Percentiles rank a stretch among this genome's conserved stretches.
These are phyloP conservation scores for Cuculus canorus DNA, from an alignment of 2,797 vertebrate species.

Conservation along the genomic window DNA sequence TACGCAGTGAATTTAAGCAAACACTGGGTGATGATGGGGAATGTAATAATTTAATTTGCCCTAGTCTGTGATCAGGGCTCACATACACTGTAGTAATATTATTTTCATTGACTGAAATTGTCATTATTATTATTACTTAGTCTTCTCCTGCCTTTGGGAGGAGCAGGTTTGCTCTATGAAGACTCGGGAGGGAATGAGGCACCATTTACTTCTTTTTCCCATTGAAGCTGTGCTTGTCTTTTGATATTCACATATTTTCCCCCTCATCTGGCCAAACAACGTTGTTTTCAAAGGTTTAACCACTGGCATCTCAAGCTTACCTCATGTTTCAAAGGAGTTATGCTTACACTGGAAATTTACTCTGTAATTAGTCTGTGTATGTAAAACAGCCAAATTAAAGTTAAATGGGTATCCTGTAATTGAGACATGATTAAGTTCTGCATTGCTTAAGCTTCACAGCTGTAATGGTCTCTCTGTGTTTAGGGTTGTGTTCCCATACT, in stretches of 20 bases:
- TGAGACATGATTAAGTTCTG: not conserved
- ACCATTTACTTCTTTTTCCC: not conserved
- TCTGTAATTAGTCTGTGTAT: conserved; percentile 25
- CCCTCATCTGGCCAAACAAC: not conserved
- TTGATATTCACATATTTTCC: accelerated
- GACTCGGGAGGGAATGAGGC: not conserved
- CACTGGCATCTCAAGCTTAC: not conserved
- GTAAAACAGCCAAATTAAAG: conserved; percentile 10
- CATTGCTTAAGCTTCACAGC: not conserved
- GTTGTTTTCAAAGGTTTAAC: not conserved
- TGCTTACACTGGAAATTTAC: not conserved
- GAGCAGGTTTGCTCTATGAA: not conserved
- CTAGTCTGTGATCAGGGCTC: not conserved
- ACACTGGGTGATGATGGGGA: not conserved
- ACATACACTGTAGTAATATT: not conserved
- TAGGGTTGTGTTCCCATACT: not conserved
- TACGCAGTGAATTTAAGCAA: conserved; percentile 44
- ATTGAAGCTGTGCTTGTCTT: not conserved
- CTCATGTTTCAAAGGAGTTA: not conserved
- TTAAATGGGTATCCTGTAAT: conserved; percentile 8
- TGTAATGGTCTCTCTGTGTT: not conserved
- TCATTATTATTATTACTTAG: not conserved
- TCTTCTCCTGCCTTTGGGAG: not conserved
- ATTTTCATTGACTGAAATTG: not conserved
- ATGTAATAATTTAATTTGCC: not conserved